phyloP scores from a whole-genome alignment of 2,113 vertebrate genomes.

The Pituophis catenifer region DNA sequence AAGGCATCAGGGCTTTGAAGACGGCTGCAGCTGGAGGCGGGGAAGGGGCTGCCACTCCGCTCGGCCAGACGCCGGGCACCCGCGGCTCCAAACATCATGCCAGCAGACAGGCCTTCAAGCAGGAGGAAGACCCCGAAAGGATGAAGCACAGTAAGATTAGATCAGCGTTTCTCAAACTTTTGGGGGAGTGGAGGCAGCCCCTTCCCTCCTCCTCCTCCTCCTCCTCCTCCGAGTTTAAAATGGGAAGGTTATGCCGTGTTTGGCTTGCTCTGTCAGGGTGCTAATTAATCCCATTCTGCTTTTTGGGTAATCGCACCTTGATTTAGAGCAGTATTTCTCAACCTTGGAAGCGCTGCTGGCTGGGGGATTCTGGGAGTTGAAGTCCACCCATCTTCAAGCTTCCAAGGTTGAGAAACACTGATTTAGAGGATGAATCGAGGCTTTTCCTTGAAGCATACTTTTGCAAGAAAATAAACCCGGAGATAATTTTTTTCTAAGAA shows the following conservation, averaged over 20 bases:
- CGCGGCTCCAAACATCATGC: constrained; percentile 66
- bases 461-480: no score
- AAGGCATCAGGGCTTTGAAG: constrained; percentile 74
- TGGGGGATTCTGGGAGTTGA: no score
- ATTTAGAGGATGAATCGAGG: no score
- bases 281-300: no score
- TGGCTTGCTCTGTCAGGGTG: neutral
- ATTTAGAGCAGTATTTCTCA: no score
- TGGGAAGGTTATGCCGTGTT: neutral
- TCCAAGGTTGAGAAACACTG: no score
- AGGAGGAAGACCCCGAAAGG: constrained; percentile 89
- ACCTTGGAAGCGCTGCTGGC: no score
- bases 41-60: constrained; percentile 47
- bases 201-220: no score
- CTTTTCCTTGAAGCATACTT: no score
- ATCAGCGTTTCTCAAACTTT: neutral
- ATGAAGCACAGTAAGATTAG: constrained; percentile 93
- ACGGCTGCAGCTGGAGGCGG: constrained; percentile 62
- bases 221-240: neutral
- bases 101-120: constrained; percentile 65
- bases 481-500: no score
- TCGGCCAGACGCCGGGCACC: constrained; percentile 63
- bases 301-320: no score
- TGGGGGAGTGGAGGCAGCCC: neutral
- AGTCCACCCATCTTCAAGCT: no score